Base-by-base conservation (phyloP, 2,888 invertebrate genomes). In the Cheilosia vernalis region DNA sequence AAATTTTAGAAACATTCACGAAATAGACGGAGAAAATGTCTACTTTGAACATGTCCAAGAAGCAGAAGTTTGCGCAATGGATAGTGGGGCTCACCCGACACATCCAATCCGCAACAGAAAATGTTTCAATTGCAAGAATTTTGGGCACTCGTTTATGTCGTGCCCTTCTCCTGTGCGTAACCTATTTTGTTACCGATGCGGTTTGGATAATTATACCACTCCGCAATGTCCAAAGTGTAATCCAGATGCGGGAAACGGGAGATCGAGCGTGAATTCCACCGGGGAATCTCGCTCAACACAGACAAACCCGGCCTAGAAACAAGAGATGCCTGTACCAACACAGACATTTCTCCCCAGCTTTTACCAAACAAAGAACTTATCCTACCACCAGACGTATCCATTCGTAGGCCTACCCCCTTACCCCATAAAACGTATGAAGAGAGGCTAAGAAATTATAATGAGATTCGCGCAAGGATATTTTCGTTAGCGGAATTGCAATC, bases 261-360 rank as follows among this genome's bases (percentile, higher is more conserved):
- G 58, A 53, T 1, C 40, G 72, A 53, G 60, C 70, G 55, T 33
- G 56, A 56, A 56, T 15, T 15, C 21, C 6, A 17, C 69, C 56
- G 70, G 70, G 60, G 51, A 72, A 30, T 61, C 61, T n/a, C 72
- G 61, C 51, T 72, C 72, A 15, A 72, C 72, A 4, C 72, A 61
- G 49, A 72, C 72, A 9, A 61, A 61, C 61, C 72, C 53, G 61
- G 53, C 19, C 15, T 51, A 72, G 24, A 51, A 17, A 49, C 30
- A 13, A 24, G 24, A 24, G 3, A 24, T 24, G 2, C 24, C 24
- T 3, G 24, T 24, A 24, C 24, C 24, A 2, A 24, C 24, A 2
- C 49, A 15, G 19, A 70, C 10, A 37, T 19, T 27, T n/a, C 19
- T 2, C 9, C 10, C 9, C 21, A 17, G 7, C 6, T 40, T 40